These are phyloP conservation scores for Ennomos erosarius DNA, from an alignment of 2,888 invertebrate species.

Conservation along the genomic window DNA sequence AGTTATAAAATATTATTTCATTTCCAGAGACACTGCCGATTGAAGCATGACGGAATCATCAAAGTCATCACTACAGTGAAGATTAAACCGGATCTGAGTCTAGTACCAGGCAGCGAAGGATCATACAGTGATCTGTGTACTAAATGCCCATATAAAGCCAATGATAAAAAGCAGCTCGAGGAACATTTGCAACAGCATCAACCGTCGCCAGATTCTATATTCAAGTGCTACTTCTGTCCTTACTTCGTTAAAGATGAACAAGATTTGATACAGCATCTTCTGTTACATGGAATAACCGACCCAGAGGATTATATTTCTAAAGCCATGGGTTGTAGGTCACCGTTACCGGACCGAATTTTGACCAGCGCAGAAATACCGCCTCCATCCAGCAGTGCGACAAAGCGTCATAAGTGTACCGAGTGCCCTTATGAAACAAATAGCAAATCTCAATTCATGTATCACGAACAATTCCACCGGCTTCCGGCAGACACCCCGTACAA, in stretches of 20 bases:
- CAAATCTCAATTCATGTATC: conserved; percentile 94
- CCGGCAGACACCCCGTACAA: conserved; percentile 91
- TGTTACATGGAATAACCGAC: conserved; percentile 86
- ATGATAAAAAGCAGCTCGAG: conserved; percentile 85
- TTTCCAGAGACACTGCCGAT: conserved; percentile 90
- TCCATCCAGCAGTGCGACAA: conserved; percentile 66
- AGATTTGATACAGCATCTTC: conserved; percentile 88
- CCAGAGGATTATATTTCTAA: conserved; percentile 84
- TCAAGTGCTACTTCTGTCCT: conserved; percentile 92
- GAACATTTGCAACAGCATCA: conserved; percentile 89
- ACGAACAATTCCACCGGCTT: conserved; percentile 92
- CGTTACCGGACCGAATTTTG: conserved; percentile 52
- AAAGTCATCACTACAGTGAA: conserved; percentile 86
- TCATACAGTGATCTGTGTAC: conserved; percentile 81
- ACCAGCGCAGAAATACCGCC: conserved; percentile 36
- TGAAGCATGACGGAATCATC: conserved; percentile 91
- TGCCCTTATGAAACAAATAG: conserved; percentile 95
- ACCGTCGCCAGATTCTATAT: conserved; percentile 87
- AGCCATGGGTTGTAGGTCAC: conserved; percentile 71
- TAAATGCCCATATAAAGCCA: conserved; percentile 89
- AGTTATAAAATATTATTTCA: conserved; percentile 7
- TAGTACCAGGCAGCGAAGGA: conserved; percentile 56
- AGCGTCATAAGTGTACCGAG: conserved; percentile 91
- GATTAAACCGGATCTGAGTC: conserved; percentile 72
- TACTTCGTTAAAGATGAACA: conserved; percentile 90